These are phyloP conservation scores for Platorchestia sp. DNA, from an alignment of 1,140 invertebrate species.

Conservation along the genomic window DNA sequence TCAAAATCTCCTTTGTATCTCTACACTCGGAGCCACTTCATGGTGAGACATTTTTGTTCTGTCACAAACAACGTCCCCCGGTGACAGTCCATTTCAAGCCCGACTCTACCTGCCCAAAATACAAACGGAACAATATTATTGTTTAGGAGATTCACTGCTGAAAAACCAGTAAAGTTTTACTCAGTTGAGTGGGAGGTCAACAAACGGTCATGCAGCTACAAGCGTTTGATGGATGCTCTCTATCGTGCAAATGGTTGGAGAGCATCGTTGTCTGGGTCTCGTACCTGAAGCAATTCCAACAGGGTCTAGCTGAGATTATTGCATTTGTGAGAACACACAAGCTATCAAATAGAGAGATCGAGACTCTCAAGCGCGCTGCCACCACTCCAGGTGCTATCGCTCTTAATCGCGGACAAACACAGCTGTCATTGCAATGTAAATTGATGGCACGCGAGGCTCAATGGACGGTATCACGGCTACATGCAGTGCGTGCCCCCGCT, in stretches of 20 bases:
- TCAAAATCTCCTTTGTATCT: background rate
- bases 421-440: slow-evolving; percentile 50
- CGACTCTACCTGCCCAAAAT: background rate
- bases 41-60: background rate
- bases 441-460: slow-evolving; percentile 3
- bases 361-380: background rate
- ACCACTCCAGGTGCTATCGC: slow-evolving; percentile 32
- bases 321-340: slow-evolving; percentile 10
- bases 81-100: background rate
- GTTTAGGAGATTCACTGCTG: background rate
- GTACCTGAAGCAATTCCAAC: slow-evolving; percentile 25
- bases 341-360: slow-evolving; percentile 42
- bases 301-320: background rate
- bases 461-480: slow-evolving; percentile 40
- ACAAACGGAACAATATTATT: background rate
- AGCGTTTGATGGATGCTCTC: background rate
- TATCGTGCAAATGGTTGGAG: background rate
- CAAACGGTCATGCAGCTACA: background rate
- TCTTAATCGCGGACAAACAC: slow-evolving; percentile 49
- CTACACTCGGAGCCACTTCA: background rate
- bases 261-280: background rate
- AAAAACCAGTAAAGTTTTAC: background rate
- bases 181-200: background rate
- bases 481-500: background rate
- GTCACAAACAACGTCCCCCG: background rate